A percentile compares a stretch with the other conserved stretches of the same genome.
Evolutionary conservation across 1,140 invertebrate species (phyloP).

Genomic region (Drosophila pseudoananassae): DNA sequence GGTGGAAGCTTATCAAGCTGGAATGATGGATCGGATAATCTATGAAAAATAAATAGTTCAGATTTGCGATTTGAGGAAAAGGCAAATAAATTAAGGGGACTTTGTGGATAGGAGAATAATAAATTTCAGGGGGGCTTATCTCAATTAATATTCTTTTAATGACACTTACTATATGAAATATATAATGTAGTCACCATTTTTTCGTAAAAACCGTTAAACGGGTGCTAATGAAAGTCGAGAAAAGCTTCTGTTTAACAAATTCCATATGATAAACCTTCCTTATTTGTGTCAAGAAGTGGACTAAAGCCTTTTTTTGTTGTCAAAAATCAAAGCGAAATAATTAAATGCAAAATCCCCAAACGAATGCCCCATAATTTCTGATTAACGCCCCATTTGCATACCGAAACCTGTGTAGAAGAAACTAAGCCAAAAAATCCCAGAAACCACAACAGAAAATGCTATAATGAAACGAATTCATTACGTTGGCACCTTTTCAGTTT

Average conservation of each 20-base stretch:
- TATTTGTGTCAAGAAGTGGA: conserved; percentile 1
- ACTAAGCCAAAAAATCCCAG: conserved; percentile 8
- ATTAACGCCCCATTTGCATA: conserved; percentile 46
- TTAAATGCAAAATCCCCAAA: conserved; percentile 18
- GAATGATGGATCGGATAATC: conserved; percentile 40
- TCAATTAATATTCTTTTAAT: no score
- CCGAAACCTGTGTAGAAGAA: conserved; percentile 18
- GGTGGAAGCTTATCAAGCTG: conserved; percentile 21
- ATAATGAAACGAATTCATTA: conserved; percentile 55
- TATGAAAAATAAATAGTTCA: background rate
- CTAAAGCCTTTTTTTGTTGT: conserved; percentile 4
- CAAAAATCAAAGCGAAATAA: conserved; percentile 9
- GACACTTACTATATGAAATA: no score
- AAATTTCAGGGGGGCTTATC: background rate
- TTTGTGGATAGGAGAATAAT: background rate
- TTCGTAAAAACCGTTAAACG: background rate
- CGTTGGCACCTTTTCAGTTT: conserved; percentile 45
- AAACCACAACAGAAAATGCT: conserved; percentile 21
- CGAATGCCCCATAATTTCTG: conserved; percentile 43
- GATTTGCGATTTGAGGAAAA: conserved; percentile 1
- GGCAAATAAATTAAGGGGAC: background rate
- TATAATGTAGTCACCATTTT: background rate
- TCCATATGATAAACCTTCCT: background rate
- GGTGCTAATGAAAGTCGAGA: background rate
- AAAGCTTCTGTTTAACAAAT: background rate